Evolutionary conservation across 2,797 vertebrate species (phyloP).

Genomic region (Myripristis jacobus): DNA sequence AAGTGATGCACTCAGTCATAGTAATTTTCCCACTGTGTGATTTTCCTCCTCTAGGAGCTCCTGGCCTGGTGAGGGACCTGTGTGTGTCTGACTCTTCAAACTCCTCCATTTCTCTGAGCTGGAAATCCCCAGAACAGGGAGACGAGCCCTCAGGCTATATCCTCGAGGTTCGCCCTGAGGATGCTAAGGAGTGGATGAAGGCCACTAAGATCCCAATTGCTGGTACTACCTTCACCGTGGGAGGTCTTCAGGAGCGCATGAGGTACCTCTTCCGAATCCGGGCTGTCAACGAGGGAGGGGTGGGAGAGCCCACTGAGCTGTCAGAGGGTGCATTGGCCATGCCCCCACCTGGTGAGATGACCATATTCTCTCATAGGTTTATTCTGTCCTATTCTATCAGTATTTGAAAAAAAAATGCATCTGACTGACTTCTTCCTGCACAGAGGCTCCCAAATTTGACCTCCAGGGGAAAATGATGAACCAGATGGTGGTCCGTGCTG

Average conservation of each 20-base stretch:
- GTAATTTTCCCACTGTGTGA: not conserved
- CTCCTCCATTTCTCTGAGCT: slow-evolving; percentile 78
- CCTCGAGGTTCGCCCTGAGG: slow-evolving; percentile 72
- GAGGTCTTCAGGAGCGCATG: slow-evolving; percentile 76
- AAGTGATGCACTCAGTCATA: not conserved
- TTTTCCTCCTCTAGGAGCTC: slow-evolving; percentile 66
- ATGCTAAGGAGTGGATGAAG: slow-evolving; percentile 79
- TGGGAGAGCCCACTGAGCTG: slow-evolving; percentile 72
- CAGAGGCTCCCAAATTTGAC: slow-evolving; percentile 76
- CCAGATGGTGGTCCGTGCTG: slow-evolving; percentile 78
- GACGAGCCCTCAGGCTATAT: slow-evolving; percentile 75
- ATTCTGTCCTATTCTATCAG: not conserved
- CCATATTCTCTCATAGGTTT: not conserved
- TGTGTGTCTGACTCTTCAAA: slow-evolving; percentile 75
- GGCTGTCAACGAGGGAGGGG: slow-evolving; percentile 77
- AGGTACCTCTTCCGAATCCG: slow-evolving; percentile 78
- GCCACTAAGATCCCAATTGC: slow-evolving; percentile 75
- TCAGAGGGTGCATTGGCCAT: slow-evolving; percentile 69
- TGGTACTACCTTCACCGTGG: slow-evolving; percentile 69
- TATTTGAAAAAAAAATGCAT: not conserved
- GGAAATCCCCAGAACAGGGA: slow-evolving; percentile 68
- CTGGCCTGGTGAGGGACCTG: slow-evolving; percentile 75
- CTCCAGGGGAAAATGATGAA: slow-evolving; percentile 79
- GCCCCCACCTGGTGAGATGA: slow-evolving; percentile 77
- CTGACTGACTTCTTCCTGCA: not conserved